These are phyloP conservation scores for Agrilus planipennis DNA, from an alignment of 1,140 invertebrate genomes.

Conservation along the genomic window DNA sequence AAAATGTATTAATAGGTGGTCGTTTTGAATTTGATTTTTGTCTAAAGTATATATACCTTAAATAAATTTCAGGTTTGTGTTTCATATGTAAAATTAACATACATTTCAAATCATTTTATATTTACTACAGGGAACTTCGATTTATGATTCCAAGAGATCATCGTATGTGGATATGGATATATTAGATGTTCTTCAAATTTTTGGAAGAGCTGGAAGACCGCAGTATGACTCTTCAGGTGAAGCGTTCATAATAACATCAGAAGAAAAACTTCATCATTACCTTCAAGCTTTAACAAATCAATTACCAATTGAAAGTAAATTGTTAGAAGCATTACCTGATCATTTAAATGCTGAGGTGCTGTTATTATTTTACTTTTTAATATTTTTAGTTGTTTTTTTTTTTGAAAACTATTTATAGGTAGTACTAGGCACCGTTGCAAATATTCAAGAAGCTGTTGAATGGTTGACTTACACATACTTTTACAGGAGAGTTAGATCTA, in stretches of 20 bases:
- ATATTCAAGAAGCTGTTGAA: slow-evolving; percentile 89
- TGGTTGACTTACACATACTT: slow-evolving; percentile 98
- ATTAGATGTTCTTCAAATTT: slow-evolving; percentile 97
- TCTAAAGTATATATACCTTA: too few species aligned
- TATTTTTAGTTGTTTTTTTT: slow-evolving; percentile 11
- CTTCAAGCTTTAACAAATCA: slow-evolving; percentile 90
- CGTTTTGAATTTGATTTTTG: too few species aligned
- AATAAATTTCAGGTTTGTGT: too few species aligned
- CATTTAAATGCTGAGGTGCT: slow-evolving; percentile 95
- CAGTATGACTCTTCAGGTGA: slow-evolving; percentile 87
- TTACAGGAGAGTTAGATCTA: slow-evolving; percentile 85
- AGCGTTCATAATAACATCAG: slow-evolving; percentile 90
- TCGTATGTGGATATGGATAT: slow-evolving; percentile 92
- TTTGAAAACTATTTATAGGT: slow-evolving; percentile 46
- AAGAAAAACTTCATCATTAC: slow-evolving; percentile 90
- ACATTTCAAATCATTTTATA: too few species aligned
- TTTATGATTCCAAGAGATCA: slow-evolving; percentile 94
- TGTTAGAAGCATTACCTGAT: slow-evolving; percentile 82
- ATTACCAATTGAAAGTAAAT: slow-evolving; percentile 96
- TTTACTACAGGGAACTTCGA: slow-evolving; percentile 75
- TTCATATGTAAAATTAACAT: too few species aligned
- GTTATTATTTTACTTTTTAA: slow-evolving; percentile 8
- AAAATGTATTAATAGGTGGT: too few species aligned
- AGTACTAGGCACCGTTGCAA: slow-evolving; percentile 86
- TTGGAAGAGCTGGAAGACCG: slow-evolving; percentile 93